Conservation (phyloP, 2,113 vertebrate species). For the Mormoops blainvillei region DNA sequence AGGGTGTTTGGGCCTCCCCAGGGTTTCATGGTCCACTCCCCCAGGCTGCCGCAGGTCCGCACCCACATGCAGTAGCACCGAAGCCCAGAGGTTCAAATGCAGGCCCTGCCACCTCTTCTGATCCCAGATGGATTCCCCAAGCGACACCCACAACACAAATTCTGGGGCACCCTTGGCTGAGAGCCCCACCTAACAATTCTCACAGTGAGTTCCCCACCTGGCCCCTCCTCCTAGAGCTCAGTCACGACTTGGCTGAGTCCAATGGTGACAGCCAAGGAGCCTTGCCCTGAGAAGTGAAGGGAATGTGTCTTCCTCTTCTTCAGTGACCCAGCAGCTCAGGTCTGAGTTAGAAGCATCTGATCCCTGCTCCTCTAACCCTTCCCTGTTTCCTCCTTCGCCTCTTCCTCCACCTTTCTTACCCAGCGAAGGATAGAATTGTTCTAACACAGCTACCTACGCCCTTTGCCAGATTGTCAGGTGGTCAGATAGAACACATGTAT, state of each 20-base stretch:
- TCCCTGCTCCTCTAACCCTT: background rate
- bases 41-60: background rate
- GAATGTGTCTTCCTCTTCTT: background rate
- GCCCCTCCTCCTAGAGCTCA: background rate
- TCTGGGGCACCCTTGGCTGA: background rate
- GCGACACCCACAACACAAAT: background rate
- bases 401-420: background rate
- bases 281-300: background rate
- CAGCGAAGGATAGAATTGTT: background rate
- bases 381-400: background rate
- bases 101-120: background rate
- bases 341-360: background rate
- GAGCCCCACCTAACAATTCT: background rate
- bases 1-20: background rate
- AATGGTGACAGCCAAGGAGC: background rate
- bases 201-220: background rate
- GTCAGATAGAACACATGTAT: background rate
- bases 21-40: background rate
- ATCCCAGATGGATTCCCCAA: background rate
- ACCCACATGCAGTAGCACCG: background rate
- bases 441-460: background rate
- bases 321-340: background rate
- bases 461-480: background rate
- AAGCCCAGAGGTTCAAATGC: background rate
- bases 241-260: background rate